Conservation (phyloP, 1,140 invertebrate genomes). For the Goniozus legneri region DNA sequence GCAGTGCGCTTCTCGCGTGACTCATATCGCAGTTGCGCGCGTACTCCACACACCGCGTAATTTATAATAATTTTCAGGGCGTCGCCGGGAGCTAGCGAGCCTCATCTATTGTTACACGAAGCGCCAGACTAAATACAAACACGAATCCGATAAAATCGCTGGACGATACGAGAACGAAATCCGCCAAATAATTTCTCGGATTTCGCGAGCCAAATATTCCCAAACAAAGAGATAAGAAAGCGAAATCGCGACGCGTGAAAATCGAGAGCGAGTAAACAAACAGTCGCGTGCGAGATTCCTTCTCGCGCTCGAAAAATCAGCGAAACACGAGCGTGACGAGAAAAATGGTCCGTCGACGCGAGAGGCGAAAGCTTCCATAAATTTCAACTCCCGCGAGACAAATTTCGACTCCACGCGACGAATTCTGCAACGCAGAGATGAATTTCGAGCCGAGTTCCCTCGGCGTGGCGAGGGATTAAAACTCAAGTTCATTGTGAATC, state of each 20-base stretch:
- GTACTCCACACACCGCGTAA: constrained; percentile 17
- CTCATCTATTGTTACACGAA: constrained; percentile 2
- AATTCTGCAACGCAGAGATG: not conserved
- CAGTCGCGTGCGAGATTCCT: not conserved
- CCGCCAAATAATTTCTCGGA: constrained; percentile 15
- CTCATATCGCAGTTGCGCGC: constrained; percentile 11
- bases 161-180: not conserved
- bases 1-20: constrained; percentile 2
- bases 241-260: not conserved
- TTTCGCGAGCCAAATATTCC: not conserved
- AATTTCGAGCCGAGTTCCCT: not conserved
- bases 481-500: constrained; percentile 13
- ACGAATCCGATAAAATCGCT: not conserved
- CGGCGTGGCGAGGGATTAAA: not conserved
- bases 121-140: not conserved
- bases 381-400: not conserved
- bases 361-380: not conserved
- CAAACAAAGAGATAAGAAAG: not conserved
- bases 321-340: not conserved
- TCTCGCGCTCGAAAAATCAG: too few relatives aligned
- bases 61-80: constrained; percentile 34
- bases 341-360: too few relatives aligned
- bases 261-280: not conserved
- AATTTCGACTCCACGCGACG: not conserved
- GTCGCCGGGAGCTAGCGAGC: constrained; percentile 12